Base-by-base conservation (phyloP, 1,140 invertebrate genomes). In the Drosophila truncata region DNA sequence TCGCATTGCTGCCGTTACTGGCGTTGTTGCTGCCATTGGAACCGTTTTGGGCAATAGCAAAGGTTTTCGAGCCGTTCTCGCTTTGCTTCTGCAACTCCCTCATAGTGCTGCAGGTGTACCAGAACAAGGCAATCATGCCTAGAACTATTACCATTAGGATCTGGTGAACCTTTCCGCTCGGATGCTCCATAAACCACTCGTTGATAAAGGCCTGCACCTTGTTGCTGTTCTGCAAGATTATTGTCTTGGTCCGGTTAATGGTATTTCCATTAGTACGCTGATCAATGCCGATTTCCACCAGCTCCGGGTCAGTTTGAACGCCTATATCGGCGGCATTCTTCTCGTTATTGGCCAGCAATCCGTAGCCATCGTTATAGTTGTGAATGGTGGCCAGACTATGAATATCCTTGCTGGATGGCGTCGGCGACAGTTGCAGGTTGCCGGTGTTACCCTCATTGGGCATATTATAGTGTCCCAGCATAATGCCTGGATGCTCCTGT, bases 401-500 rank as follows among this genome's bases (percentile, higher is more conserved):
- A 2, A 82, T 80, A 54, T 78, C 86, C 58, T 92, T 91, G 16
- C 25, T 55, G 6, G 91, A 52, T 0, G 92, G 86, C 4, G 80
- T 80, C 7, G 92, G 87, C 1, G 86, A 92, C 4, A 93, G 57
- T 57, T 92, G 79, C 37, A 91, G 73, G 50, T 82, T 86, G 0
- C 83, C 83, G 57, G 77, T 76, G 57, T 79, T 82, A 16, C 50
- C 79, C 62, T 88, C 82, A 58, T 96, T 95, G 4, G 96, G 97
- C 61, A 98, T 94, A 93, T 97, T 95, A 91, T 98, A 98, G 91
- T 98, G 96, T 3, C 96, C 96, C 78, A 95, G 83, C 82, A 95
- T 91, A 25, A 95, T 93, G 72, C 94, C 93, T 37, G 94, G 93
- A 61, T 90, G 79, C 27, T 93, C 93, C 0, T 93, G 84, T 35